Base-by-base conservation (phyloP, 2,888 invertebrate genomes). In the Drosophila tripunctata region DNA sequence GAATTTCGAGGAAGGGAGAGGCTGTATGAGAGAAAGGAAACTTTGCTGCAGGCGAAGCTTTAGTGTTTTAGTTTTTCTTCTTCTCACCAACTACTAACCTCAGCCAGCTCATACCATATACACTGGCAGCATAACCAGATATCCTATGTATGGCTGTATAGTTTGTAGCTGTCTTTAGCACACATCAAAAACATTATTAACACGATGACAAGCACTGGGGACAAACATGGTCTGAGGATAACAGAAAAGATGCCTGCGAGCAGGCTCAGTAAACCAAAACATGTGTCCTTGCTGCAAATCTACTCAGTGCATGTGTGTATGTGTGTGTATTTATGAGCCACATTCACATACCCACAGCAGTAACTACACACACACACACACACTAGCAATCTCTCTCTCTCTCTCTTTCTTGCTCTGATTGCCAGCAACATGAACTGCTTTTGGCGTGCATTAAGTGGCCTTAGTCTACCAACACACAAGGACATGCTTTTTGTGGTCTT, bases 361-460 rank as follows among this genome's bases (percentile, higher is more conserved):
- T 55, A 67, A 43, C 38, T 35, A 56, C 51, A 62, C 41, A 60
- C 33, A 75, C 14, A 51, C 43, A 62, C 22, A 68, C n/a, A 41
- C 14, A 15, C 30, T 14, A n/a, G n/a, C n/a, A n/a, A n/a, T n/a
- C n/a, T n/a, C n/a, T n/a, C n/a, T n/a, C n/a, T n/a, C n/a, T n/a
- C n/a, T n/a, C n/a, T n/a, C n/a, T n/a, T n/a, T n/a, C n/a, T n/a
- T n/a, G n/a, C 24, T 50, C 50, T 33, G 31, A 60, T 52, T 61
- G 56, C 74, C 56, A 66, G 61, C 38, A 38, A 61, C 60, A 69
- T 74, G 68, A 87, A 82, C 79, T 82, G 85, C 76, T 87, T 82
- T 88, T 84, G 87, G 70, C 72, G 63, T 83, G 88, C 78, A 88
- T 88, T 88, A 88, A 88, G 86, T 87, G 88, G 88, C 86, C 77